Conservation (phyloP, 2,888 invertebrate genomes). For the Parapristionchus giblindavisi region DNA sequence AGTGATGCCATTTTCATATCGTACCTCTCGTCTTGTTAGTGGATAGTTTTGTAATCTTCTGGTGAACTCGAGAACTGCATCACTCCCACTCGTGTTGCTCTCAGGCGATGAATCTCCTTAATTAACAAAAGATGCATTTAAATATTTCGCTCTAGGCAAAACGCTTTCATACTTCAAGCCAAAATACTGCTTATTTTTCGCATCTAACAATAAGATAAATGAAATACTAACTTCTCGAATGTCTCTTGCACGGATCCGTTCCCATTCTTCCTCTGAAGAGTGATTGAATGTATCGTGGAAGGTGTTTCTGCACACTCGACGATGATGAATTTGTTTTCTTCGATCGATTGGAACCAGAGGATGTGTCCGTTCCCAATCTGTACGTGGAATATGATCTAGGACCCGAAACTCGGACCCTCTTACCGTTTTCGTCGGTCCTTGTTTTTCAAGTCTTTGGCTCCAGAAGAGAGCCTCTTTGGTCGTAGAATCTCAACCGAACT, state of each 20-base stretch:
- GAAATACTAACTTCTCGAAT: constrained; percentile 53
- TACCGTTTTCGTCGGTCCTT: constrained; percentile 65
- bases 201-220: neutral
- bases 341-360: constrained; percentile 66
- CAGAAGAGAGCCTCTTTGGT: constrained; percentile 66
- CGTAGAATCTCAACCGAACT: constrained; percentile 68
- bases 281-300: constrained; percentile 68
- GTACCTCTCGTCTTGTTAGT: constrained; percentile 61
- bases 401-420: neutral
- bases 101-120: constrained; percentile 65
- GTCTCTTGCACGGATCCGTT: constrained; percentile 67
- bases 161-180: no score
- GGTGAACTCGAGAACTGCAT: constrained; percentile 68
- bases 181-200: neutral
- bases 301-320: constrained; percentile 63
- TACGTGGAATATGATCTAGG: neutral
- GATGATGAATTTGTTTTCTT: constrained; percentile 68
- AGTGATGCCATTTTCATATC: neutral
- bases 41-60: constrained; percentile 68
- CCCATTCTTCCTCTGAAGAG: constrained; percentile 69
- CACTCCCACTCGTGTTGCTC: constrained; percentile 66
- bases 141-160: neutral
- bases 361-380: constrained; percentile 67
- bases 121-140: neutral
- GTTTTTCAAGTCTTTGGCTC: constrained; percentile 66